Percentiles rank a stretch among this genome's conserved stretches.
These are phyloP conservation scores for Urophycis tenuis DNA, from an alignment of 2,797 vertebrate genomes.

Conservation along the genomic window DNA sequence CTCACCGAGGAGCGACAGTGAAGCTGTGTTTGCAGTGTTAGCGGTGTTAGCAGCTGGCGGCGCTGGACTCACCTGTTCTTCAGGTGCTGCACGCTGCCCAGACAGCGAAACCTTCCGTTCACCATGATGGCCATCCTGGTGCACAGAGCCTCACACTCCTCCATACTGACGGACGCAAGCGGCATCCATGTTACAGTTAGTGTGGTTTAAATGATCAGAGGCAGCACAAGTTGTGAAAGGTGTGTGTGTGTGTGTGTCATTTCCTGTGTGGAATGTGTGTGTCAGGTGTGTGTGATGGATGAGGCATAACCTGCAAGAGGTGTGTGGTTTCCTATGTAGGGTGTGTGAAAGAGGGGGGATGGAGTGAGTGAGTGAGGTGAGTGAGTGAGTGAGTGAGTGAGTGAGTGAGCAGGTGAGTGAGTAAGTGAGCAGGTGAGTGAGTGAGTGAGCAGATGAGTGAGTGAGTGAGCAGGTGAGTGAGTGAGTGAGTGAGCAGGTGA, in stretches of 20 bases:
- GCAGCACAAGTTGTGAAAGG: neutral
- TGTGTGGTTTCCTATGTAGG: slow-evolving; percentile 37
- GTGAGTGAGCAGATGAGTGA: too few species aligned
- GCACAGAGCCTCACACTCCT: slow-evolving; percentile 95
- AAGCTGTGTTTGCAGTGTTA: too few species aligned
- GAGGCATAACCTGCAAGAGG: slow-evolving; percentile 81
- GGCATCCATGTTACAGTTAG: neutral
- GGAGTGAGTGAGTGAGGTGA: too few species aligned
- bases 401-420: too few species aligned
- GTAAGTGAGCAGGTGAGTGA: too few species aligned
- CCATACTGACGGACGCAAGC: slow-evolving; percentile 75
- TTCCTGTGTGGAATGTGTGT: neutral
- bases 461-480: too few species aligned
- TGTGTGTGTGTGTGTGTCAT: neutral
- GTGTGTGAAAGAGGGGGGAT: too few species aligned
- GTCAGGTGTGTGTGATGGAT: neutral
- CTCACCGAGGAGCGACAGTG: too few species aligned
- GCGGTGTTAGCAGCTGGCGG: too few species aligned
- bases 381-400: too few species aligned
- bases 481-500: too few species aligned
- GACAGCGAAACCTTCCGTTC: slow-evolving; percentile 90
- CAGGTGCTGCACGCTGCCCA: slow-evolving; percentile 96
- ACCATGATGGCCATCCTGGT: slow-evolving; percentile 99
- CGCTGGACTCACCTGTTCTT: slow-evolving; percentile 84
- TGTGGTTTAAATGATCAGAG: neutral